These are phyloP conservation scores for Anthoptus insignis DNA, from an alignment of 2,888 invertebrate genomes.

Conservation along the genomic window DNA sequence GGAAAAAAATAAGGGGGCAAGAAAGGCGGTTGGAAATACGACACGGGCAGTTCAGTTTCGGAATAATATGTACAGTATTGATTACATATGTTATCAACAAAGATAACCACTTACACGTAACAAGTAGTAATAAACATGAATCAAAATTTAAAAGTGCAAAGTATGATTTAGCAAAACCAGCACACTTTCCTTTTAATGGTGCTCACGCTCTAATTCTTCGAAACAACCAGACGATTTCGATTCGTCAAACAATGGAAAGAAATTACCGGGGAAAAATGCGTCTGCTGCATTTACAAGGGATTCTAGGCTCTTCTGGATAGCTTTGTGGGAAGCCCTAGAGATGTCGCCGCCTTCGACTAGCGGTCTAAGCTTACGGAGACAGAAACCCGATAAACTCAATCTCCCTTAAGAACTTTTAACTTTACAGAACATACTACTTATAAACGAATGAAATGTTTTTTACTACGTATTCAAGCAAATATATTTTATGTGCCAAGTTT, in stretches of 20 bases:
- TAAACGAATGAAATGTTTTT: conserved; percentile 4
- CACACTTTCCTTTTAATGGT: conserved; percentile 6
- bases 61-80: too few relatives aligned
- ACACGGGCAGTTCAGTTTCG: too few relatives aligned
- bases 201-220: conserved; percentile 11
- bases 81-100: too few relatives aligned
- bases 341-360: conserved; percentile 58
- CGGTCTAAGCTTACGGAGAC: conserved; percentile 57
- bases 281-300: conserved; percentile 25
- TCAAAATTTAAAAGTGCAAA: background rate
- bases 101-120: background rate
- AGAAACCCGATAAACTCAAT: conserved; percentile 58
- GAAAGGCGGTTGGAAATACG: too few relatives aligned
- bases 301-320: conserved; percentile 26
- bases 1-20: too few relatives aligned
- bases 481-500: too few relatives aligned
- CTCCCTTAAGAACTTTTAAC: conserved; percentile 40
- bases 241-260: conserved; percentile 3
- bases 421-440: conserved; percentile 3
- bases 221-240: conserved; percentile 10
- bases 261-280: background rate
- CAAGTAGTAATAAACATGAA: background rate
- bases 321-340: conserved; percentile 53
- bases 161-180: background rate
- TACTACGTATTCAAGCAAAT: background rate